phyloP scores from a whole-genome alignment of 2,797 vertebrate species.

The Coendou prehensilis region DNA sequence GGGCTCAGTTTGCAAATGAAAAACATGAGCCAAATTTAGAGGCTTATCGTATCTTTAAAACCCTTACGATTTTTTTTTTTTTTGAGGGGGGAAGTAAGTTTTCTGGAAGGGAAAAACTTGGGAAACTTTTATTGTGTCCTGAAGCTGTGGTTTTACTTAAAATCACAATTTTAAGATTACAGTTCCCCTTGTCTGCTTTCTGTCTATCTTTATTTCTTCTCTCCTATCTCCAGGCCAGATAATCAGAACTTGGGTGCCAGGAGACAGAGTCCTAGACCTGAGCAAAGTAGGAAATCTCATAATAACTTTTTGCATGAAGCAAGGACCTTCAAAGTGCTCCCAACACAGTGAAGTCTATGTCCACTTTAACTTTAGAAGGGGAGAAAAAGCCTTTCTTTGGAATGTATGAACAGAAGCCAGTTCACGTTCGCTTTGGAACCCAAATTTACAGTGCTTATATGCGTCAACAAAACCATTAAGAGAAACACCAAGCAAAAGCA shows the following conservation, averaged over 20 bases:
- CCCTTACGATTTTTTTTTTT: background rate
- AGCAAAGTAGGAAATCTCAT: background rate
- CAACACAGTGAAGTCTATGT: conserved; percentile 3
- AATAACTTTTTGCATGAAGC: background rate
- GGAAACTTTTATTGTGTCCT: background rate
- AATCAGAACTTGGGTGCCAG: background rate
- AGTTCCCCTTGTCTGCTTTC: background rate
- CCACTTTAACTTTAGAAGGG: background rate
- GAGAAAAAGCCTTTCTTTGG: background rate
- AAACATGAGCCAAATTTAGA: background rate
- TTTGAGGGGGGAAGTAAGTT: background rate
- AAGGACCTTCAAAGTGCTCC: background rate
- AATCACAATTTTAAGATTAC: background rate
- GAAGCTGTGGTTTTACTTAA: background rate
- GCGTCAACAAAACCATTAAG: background rate
- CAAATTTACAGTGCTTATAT: background rate
- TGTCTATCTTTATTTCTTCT: background rate
- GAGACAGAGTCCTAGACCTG: background rate
- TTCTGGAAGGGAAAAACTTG: background rate
- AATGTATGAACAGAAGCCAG: background rate
- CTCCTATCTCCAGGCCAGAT: background rate
- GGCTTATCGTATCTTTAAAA: background rate
- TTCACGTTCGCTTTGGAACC: background rate
- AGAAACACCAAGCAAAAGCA: background rate
- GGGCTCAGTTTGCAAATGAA: background rate